Conservation (phyloP, 2,797 vertebrate species). For the Liasis olivaceus region DNA sequence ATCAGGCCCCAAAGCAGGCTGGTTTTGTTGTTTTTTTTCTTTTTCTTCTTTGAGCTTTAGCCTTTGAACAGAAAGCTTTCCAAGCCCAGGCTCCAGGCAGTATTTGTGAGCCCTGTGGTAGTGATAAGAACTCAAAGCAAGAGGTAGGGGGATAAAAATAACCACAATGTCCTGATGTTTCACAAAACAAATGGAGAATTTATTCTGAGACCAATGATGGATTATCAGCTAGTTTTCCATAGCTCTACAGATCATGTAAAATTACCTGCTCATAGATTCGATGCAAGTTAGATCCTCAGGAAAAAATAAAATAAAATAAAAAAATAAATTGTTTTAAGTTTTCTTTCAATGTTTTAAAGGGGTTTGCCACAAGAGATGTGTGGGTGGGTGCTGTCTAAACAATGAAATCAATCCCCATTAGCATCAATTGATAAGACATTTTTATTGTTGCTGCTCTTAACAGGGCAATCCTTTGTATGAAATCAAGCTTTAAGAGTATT, state of each 20-base stretch:
- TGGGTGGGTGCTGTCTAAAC: neutral
- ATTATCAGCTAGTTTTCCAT: neutral
- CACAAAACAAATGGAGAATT: conserved; percentile 25
- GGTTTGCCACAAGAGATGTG: neutral
- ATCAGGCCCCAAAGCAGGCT: conserved; percentile 43
- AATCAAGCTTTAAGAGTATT: neutral
- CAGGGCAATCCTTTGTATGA: neutral
- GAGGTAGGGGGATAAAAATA: neutral
- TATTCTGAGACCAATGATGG: conserved; percentile 1
- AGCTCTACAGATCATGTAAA: neutral
- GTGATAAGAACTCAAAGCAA: neutral
- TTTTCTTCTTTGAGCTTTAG: conserved; percentile 47
- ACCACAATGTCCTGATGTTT: neutral
- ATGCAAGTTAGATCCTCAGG: neutral
- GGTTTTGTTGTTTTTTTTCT: conserved; percentile 42
- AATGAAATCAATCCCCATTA: neutral
- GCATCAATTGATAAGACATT: neutral
- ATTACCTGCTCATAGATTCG: neutral
- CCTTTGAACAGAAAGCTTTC: conserved; percentile 37
- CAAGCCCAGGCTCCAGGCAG: conserved; percentile 23
- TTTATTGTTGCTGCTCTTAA: neutral
- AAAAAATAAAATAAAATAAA: neutral
- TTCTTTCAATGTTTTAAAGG: neutral
- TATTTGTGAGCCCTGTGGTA: conserved; percentile 42
- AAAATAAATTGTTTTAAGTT: neutral